Percentiles rank a stretch among this genome's conserved stretches.
Conservation (phyloP, 2,113 vertebrate genomes). For the Notothenia coriiceps region DNA sequence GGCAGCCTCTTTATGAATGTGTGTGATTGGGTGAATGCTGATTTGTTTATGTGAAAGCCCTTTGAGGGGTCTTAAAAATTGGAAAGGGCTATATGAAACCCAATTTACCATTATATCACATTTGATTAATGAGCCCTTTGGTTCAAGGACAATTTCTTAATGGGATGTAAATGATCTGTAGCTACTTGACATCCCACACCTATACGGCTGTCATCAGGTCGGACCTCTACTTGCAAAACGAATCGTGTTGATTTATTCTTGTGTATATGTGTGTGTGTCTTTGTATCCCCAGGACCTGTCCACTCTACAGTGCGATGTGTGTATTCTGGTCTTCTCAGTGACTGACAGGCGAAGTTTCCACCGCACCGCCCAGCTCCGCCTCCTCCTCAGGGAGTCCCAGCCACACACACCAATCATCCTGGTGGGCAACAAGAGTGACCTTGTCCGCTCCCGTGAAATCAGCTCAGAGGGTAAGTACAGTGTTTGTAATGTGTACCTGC, state of each 20-base stretch:
- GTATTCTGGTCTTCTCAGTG: conserved; percentile 86
- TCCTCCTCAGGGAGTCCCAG: conserved; percentile 84
- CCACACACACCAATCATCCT: conserved; percentile 85
- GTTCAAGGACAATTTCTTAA: conserved; percentile 8
- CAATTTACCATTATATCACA: too few relatives aligned
- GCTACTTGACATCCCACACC: conserved; percentile 41
- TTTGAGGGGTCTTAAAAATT: too few relatives aligned
- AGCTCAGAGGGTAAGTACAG: conserved; percentile 80
- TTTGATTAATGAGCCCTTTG: too few relatives aligned
- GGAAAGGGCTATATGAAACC: too few relatives aligned
- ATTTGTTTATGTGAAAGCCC: too few relatives aligned
- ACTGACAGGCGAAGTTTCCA: conserved; percentile 87
- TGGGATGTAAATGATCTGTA: not conserved
- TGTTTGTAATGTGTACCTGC: not conserved
- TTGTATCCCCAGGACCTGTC: conserved; percentile 80
- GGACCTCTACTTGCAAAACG: not conserved
- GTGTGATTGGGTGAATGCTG: too few relatives aligned
- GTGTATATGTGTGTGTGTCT: conserved; percentile 34
- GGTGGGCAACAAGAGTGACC: conserved; percentile 88
- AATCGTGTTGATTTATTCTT: conserved; percentile 40
- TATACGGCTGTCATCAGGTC: conserved; percentile 19
- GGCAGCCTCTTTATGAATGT: too few relatives aligned
- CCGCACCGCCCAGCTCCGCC: conserved; percentile 84
- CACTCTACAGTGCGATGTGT: conserved; percentile 84
- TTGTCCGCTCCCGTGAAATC: conserved; percentile 86